Evolutionary conservation across 2,888 invertebrate genomes (phyloP), one percentile per base, ranked within the genome.

Genomic region (Standfussiana lucernea): DNA sequence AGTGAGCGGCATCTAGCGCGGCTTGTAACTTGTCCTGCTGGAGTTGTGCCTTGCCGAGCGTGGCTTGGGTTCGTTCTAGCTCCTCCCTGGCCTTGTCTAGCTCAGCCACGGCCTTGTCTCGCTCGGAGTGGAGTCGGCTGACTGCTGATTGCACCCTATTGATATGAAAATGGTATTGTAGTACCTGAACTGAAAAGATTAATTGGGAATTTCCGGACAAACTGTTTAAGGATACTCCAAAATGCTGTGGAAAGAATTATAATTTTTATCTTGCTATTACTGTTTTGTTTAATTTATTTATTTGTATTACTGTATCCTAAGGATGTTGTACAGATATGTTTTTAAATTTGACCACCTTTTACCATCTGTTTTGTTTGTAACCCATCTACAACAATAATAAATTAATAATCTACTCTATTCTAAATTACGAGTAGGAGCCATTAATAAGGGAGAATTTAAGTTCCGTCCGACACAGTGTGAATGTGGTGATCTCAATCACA

Each of bases 1-100:
- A 98, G 94, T 99, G 99, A 35, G 99, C 98, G 91, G 98, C 98
- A 95, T 99, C 99, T 88, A 99, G 97, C 21, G 98, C 97, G 85
- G 98, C 98, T 95, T 99, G 99, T 73, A 99, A 96, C 95, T 99
- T 99, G 95, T 99, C 99, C 93, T 99, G 98, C 92, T 99, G 99
- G 77, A 98, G 96, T 95, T 99, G 99, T 80, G 99, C 98, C 95
- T 99, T 99, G 93, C 99, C 99, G 77, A 99, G 97, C 69, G 98
- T 98, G 45, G 98, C 98, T 94, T 99, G 98, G 42, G 98, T 98
- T 84, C 99, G 97, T 95, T 99, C 99, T 90, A 99, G 97, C 94
- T 99, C 99, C 94, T 99, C 99, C 86, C 98, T 97, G 59, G 98
- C 97, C 93, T 99, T 99, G 93, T 99, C 99, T 84, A 99, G 96